Evolutionary conservation across 2,888 invertebrate genomes (phyloP), one percentile per base, ranked within the genome.

Genomic region (Caenorhabditis angaria): DNA sequence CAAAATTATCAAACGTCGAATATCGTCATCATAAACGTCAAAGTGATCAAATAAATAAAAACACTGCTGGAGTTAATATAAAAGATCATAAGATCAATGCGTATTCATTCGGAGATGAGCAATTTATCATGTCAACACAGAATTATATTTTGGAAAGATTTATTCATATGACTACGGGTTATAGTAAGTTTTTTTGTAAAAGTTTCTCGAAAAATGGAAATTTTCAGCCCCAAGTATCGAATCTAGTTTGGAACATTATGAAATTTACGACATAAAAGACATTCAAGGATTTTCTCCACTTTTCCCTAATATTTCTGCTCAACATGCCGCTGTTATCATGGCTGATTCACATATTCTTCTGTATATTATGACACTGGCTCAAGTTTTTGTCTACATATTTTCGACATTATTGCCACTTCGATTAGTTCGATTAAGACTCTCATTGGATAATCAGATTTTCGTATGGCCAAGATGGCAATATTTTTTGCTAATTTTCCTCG

Each of bases 391-490:
- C 56, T 63, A 58, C 41, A 54, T 48, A 5, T n/a, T 68, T 10
- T 68, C 68, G 5, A 53, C 48, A 12, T 25, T 68, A 22, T 24
- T 68, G 12, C 68, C 68, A 12, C 35, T 63, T 27, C 35, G 63
- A 55, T 20, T 68, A 5, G 35, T 68, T 18, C 29, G 55, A 14
- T 56, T 59, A 14, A 59, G 59, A 6, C 50, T 68, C 63, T 32
- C 53, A 20, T 59, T 48, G 12, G n/a, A 62, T 53, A 66, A 51
- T 28, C 25, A 53, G 35, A 18, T 64, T 2, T 57, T 70, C 51
- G 57, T 64, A 27, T 70, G 69, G 69, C 60, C 64, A 14, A 57
- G 63, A 24, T 57, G 57, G 22, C 18, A 57, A 22, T 70, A 70
- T 24, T 65, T 61, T 18, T 28, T 41, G 10, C 20, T 65, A 14